Base-by-base conservation (phyloP, 2,797 vertebrate species). In the Xiphorhynchus erythropygius region DNA sequence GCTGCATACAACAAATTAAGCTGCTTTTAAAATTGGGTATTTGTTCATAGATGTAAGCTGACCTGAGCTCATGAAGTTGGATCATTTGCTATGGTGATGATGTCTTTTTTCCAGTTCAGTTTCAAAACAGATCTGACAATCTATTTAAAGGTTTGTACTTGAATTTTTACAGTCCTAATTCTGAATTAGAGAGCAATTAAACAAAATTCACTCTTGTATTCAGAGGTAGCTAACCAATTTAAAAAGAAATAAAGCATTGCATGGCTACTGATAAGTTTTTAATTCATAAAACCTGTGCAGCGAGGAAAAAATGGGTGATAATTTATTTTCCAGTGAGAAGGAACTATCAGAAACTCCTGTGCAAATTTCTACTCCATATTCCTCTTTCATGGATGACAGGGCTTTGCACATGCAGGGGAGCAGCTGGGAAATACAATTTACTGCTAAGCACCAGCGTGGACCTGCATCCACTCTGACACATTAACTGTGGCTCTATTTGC, bases 31-130 rank as follows among this genome's bases (percentile, higher is more conserved):
- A 93, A 88, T 1, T 8, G n/a, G 30, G 28, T 63, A 25, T 77
- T 93, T 87, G 71, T 82, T 90, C 85, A 79, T 15, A 87, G 74
- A 63, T 82, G 77, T 78, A 91, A 87, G 62, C 69, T 95, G 90
- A 88, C 83, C 90, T 73, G 77, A 88, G 88, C 90, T 90, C 44
- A 59, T 78, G 39, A 76, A 93, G 62, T 55, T 90, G 95, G 83
- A 94, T 88, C 90, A 90, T 37, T 94, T 37, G 30, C 87, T 81
- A 62, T 77, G 81, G 84, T 53, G 68, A 92, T 67, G 91, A 96
- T 83, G 75, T 78, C 56, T 67, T 93, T 91, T 95, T 97, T 88
- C 85, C 94, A 94, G 85, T 0, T 73, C 50, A 86, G 83, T 88
- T 88, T 94, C 87, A 94, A 84, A 94, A 94, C 85, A 94, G 60